Conservation (phyloP, 2,888 invertebrate species). For the Cantharis rufa region DNA sequence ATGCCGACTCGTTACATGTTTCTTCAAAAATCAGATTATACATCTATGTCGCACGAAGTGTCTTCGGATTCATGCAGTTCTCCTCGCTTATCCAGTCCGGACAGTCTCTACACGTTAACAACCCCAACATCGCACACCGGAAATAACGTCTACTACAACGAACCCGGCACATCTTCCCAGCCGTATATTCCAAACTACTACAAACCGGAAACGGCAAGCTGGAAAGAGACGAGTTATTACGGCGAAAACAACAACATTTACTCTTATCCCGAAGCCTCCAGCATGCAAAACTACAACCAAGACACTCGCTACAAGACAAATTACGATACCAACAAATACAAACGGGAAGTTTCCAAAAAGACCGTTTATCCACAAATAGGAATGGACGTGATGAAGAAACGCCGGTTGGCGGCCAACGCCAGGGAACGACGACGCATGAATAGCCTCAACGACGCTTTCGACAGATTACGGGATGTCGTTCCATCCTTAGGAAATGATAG, state of each 20-base stretch:
- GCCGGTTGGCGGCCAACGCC: slow-evolving; percentile 73
- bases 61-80: slow-evolving; percentile 52
- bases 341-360: slow-evolving; percentile 27
- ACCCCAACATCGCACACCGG: slow-evolving; percentile 47
- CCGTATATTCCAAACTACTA: slow-evolving; percentile 52
- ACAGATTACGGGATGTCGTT: slow-evolving; percentile 70
- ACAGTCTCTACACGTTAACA: slow-evolving; percentile 46
- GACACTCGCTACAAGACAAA: slow-evolving; percentile 41
- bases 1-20: slow-evolving; percentile 41
- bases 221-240: slow-evolving; percentile 44
- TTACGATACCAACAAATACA: slow-evolving; percentile 30
- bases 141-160: slow-evolving; percentile 35
- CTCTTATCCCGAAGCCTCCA: slow-evolving; percentile 33
- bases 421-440: slow-evolving; percentile 75
- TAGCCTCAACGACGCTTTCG: slow-evolving; percentile 74
- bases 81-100: slow-evolving; percentile 51
- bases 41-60: slow-evolving; percentile 43
- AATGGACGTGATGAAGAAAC: slow-evolving; percentile 58
- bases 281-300: slow-evolving; percentile 37
- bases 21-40: slow-evolving; percentile 40
- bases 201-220: slow-evolving; percentile 37
- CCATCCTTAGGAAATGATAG: slow-evolving; percentile 72
- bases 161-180: slow-evolving; percentile 53
- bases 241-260: slow-evolving; percentile 52
- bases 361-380: slow-evolving; percentile 39